phyloP scores from a whole-genome alignment of 2,888 invertebrate species.

The Epirrita christyi region DNA sequence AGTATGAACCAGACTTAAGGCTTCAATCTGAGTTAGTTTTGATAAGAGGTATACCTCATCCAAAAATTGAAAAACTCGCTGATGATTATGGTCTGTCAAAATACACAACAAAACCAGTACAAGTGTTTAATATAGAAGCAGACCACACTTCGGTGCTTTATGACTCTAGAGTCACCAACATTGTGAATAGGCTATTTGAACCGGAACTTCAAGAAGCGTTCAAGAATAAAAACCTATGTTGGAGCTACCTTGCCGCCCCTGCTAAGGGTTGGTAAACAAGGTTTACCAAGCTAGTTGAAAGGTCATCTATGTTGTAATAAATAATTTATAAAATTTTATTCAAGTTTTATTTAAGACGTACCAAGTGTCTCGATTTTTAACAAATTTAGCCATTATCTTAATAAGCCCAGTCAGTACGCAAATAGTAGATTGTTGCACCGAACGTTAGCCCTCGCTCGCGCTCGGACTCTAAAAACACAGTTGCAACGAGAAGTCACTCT shows the following conservation, averaged over 20 bases:
- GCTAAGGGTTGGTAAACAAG: no score
- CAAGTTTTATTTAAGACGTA: no score
- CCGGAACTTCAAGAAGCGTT: conserved; percentile 45
- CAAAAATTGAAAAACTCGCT: conserved; percentile 34
- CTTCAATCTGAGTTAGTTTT: conserved; percentile 49
- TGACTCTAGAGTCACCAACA: conserved; percentile 47
- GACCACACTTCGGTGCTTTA: conserved; percentile 44
- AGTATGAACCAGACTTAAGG: conserved; percentile 45
- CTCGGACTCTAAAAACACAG: no score
- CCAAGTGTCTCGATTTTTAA: no score
- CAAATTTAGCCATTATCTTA: no score
- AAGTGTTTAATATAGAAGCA: conserved; percentile 43
- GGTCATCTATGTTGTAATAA: no score
- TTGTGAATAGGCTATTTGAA: conserved; percentile 48
- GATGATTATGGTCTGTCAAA: conserved; percentile 51
- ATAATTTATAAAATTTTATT: no score
- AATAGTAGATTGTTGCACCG: no score
- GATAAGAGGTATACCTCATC: conserved; percentile 48
- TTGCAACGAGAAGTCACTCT: no score
- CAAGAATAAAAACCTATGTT: conserved; percentile 40
- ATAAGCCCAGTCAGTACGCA: no score
- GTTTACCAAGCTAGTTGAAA: no score
- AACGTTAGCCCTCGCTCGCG: no score
- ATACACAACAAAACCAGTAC: conserved; percentile 44
- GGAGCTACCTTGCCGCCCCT: conserved; percentile 31